Conservation (phyloP, 2,113 vertebrate genomes). For the Phylloscopus trochilus region DNA sequence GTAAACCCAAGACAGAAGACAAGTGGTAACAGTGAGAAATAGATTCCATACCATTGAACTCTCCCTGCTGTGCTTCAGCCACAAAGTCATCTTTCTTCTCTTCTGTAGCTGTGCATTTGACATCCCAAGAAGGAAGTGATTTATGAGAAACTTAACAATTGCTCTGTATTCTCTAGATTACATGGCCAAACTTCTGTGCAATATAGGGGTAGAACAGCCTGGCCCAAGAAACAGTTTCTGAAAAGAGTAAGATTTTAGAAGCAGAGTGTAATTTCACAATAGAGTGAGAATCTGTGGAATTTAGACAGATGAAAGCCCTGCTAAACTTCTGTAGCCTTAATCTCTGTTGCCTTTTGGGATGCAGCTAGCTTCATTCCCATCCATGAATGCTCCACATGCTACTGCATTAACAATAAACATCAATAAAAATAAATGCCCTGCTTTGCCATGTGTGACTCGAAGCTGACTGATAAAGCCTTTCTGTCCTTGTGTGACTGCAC, state of each 20-base stretch:
- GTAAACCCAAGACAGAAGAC: background rate
- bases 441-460: background rate
- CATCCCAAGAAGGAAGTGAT: background rate
- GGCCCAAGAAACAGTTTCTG: background rate
- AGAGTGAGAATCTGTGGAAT: conserved; percentile 21
- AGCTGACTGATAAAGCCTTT: background rate
- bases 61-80: background rate
- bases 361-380: background rate
- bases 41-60: background rate
- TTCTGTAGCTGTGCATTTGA: background rate
- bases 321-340: background rate
- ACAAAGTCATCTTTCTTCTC: conserved; percentile 38
- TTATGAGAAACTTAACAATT: background rate
- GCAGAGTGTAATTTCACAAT: conserved; percentile 25
- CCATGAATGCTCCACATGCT: background rate
- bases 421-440: background rate
- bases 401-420: background rate
- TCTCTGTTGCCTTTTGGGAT: background rate
- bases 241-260: conserved; percentile 2
- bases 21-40: background rate
- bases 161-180: background rate
- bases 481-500: background rate
- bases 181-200: background rate
- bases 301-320: background rate
- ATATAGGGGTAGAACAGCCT: background rate